Conservation (phyloP, 2,888 invertebrate species). For the Phaonia tiefii region DNA sequence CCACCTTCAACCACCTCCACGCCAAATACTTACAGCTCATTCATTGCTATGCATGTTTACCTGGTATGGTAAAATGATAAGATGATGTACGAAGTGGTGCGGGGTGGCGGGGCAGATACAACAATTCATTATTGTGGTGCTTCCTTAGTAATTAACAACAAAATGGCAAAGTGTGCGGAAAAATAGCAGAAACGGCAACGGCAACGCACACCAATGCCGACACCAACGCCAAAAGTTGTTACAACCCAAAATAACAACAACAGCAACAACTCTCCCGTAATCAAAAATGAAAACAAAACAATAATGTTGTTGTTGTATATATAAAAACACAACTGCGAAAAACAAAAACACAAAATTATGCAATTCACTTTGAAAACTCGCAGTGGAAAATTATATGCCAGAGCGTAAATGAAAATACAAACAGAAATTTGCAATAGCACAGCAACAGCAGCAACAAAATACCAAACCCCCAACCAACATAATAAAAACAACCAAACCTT, state of each 20-base stretch:
- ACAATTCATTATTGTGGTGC: slow-evolving; percentile 35
- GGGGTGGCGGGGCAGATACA: neutral
- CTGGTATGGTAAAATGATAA: neutral
- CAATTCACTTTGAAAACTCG: slow-evolving; percentile 54
- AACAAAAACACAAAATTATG: slow-evolving; percentile 46
- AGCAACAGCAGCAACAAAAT: neutral
- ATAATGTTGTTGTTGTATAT: neutral
- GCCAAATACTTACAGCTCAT: neutral
- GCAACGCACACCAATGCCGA: slow-evolving; percentile 11
- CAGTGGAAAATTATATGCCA: slow-evolving; percentile 48
- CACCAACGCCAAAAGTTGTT: slow-evolving; percentile 23
- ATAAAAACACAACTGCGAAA: neutral
- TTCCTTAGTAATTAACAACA: slow-evolving; percentile 60
- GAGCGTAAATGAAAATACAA: slow-evolving; percentile 32
- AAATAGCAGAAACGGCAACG: slow-evolving; percentile 33
- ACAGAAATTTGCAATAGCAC: neutral
- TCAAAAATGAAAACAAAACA: slow-evolving; percentile 31
- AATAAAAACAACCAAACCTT: no score
- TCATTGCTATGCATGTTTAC: neutral
- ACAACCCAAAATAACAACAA: slow-evolving; percentile 6
- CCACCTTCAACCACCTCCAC: neutral
- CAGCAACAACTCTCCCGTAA: slow-evolving; percentile 39
- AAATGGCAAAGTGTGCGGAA: slow-evolving; percentile 59
- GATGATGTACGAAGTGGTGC: neutral
- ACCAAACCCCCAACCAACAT: no score